phyloP scores from a whole-genome alignment of 1,140 invertebrate genomes.

The Anthonomus grandis region DNA sequence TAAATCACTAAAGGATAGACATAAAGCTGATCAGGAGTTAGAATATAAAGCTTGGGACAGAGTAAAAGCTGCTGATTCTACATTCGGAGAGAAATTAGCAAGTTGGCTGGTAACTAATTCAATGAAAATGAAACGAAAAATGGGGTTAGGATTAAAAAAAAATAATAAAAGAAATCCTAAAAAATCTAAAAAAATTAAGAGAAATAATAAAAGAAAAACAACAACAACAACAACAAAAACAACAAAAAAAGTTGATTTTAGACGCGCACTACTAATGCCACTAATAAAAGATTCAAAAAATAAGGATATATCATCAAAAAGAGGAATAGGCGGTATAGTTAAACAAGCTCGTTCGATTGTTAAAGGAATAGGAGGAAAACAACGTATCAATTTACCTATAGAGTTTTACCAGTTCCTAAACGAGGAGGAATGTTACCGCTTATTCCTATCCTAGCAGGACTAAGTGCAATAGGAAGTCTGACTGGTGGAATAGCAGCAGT shows the following conservation, averaged over 20 bases:
- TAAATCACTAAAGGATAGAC: conserved; percentile 18
- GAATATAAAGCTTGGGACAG: conserved; percentile 44
- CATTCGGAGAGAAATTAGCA: conserved; percentile 38
- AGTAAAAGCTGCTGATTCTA: conserved; percentile 44
- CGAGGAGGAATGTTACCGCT: conserved; percentile 42
- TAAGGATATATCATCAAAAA: conserved; percentile 15
- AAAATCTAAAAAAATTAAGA: neutral
- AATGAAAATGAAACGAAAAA: conserved; percentile 44
- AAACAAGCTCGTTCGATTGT: conserved; percentile 19
- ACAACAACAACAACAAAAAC: conserved; percentile 15
- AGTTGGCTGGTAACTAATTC: conserved; percentile 36
- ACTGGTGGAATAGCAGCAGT: conserved; percentile 42
- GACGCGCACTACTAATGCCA: neutral
- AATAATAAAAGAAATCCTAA: conserved; percentile 5
- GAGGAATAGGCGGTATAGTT: too few relatives aligned
- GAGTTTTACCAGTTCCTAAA: too few relatives aligned
- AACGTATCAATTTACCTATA: conserved; percentile 42
- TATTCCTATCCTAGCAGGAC: conserved; percentile 45
- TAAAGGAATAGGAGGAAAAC: conserved; percentile 28
- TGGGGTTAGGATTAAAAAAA: conserved; percentile 35
- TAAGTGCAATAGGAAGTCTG: conserved; percentile 43
- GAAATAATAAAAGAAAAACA: neutral
- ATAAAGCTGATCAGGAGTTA: conserved; percentile 46
- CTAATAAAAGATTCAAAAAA: conserved; percentile 14
- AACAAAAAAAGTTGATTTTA: neutral